A percentile compares a stretch with the other conserved stretches of the same genome.
These are phyloP conservation scores for Pogona vitticeps DNA, from an alignment of 2,113 vertebrate genomes.

Conservation along the genomic window DNA sequence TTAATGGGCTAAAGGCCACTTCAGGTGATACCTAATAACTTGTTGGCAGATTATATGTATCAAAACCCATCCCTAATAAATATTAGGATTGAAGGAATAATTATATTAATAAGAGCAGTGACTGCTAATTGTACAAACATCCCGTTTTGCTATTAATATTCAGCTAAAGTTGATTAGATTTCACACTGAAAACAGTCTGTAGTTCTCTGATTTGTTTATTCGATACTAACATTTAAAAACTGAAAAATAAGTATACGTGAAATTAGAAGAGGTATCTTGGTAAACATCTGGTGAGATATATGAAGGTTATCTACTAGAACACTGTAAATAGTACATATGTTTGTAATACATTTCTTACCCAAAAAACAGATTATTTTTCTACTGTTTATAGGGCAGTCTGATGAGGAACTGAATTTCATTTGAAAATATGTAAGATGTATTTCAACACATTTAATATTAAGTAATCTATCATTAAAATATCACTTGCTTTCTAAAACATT, in stretches of 20 bases:
- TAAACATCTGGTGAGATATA: background rate
- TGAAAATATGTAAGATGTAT: background rate
- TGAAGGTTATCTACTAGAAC: background rate
- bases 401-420: background rate
- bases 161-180: background rate
- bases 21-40: too few species aligned
- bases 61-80: background rate
- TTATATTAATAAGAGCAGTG: background rate
- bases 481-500: too few species aligned
- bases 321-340: background rate
- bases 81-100: background rate
- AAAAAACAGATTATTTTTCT: background rate
- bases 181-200: background rate
- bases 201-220: too few species aligned
- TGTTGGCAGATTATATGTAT: background rate
- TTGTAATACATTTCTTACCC: background rate
- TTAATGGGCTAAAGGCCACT: background rate
- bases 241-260: background rate
- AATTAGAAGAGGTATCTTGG: background rate
- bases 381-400: background rate
- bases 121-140: background rate
- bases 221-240: too few species aligned
- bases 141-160: background rate
- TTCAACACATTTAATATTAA: too few species aligned
- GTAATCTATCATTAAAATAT: too few species aligned